Conservation (phyloP, 2,113 vertebrate genomes). For the Cryptomyrus ogoouensis region DNA sequence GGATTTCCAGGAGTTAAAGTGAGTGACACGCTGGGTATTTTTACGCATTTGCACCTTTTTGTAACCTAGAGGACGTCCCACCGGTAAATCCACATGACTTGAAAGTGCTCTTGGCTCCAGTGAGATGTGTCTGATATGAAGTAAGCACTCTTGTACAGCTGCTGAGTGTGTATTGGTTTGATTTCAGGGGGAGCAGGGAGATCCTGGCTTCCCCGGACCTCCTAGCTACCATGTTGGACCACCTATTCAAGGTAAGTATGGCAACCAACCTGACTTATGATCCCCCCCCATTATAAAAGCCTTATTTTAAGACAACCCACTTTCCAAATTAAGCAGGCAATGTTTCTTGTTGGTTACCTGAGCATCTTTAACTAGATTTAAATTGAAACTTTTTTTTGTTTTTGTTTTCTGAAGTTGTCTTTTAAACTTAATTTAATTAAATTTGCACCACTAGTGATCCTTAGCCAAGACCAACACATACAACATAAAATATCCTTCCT, state of each 20-base stretch:
- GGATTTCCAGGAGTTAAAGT: constrained; percentile 77
- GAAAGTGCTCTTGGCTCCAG: not conserved
- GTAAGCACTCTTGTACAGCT: not conserved
- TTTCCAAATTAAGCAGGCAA: not conserved
- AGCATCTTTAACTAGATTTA: not conserved
- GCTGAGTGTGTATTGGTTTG: not conserved
- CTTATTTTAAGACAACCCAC: too few relatives aligned
- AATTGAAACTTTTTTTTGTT: not conserved
- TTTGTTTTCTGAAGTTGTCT: not conserved
- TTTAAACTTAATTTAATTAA: not conserved
- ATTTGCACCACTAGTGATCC: not conserved
- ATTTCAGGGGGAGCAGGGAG: constrained; percentile 78
- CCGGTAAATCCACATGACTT: not conserved
- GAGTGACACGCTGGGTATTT: constrained; percentile 26
- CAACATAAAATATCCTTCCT: not conserved
- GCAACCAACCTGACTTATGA: not conserved
- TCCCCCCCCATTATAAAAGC: not conserved
- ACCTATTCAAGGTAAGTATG: not conserved
- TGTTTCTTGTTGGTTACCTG: not conserved
- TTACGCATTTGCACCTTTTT: not conserved
- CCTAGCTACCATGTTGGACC: constrained; percentile 31
- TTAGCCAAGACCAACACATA: not conserved
- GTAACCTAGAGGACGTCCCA: not conserved
- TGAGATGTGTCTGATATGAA: not conserved
- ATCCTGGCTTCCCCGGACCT: constrained; percentile 68